A percentile compares a stretch with the other conserved stretches of the same genome.
Evolutionary conservation across 35 echinoderm and acorn worm species (phyloP).

Genomic region (Hemicentrotus pulcherrimus): DNA sequence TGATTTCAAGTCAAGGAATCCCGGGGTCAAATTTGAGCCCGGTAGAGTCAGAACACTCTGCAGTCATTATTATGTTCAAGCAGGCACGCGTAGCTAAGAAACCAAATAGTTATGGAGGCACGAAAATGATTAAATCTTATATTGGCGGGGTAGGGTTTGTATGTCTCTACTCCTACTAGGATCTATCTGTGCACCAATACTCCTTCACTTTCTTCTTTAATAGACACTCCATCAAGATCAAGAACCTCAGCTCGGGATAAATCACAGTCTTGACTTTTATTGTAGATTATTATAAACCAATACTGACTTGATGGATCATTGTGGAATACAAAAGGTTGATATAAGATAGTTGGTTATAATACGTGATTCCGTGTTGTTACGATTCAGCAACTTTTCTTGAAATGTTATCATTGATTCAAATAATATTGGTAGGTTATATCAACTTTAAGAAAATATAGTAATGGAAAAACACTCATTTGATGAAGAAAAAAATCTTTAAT

Average conservation of each 20-base stretch:
- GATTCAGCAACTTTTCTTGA: no score
- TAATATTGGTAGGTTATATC: no score
- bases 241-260: background rate
- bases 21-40: background rate
- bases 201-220: background rate
- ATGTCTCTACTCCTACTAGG: background rate
- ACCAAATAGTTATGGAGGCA: conserved; percentile 30
- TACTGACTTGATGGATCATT: background rate
- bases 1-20: conserved; percentile 2
- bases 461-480: no score
- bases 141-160: background rate
- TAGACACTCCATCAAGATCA: background rate
- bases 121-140: conserved; percentile 41
- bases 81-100: conserved; percentile 40
- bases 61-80: conserved; percentile 14
- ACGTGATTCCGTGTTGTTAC: no score
- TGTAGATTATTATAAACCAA: background rate
- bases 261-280: background rate
- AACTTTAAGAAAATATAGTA: no score
- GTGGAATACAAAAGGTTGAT: background rate
- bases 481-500: no score
- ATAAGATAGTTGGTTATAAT: background rate
- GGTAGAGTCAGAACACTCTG: background rate
- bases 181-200: background rate
- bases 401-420: no score